Percentiles rank a stretch among this genome's conserved stretches.
Conservation (phyloP, 2,797 vertebrate species). For the Rhinophrynus dorsalis region DNA sequence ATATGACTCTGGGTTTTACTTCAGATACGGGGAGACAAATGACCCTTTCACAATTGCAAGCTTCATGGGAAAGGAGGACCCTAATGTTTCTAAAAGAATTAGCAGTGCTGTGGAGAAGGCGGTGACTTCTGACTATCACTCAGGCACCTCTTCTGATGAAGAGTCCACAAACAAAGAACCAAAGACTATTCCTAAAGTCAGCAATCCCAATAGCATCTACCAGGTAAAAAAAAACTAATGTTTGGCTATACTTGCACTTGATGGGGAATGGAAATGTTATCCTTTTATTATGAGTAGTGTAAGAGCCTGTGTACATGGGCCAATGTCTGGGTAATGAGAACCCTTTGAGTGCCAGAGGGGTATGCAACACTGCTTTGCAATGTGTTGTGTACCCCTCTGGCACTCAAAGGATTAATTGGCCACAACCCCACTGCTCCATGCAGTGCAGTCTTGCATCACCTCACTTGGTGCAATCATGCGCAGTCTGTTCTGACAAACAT, state of each 20-base stretch:
- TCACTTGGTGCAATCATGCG: too few relatives aligned
- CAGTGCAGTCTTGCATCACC: too few relatives aligned
- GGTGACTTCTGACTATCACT: conserved; percentile 70
- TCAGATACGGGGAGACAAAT: conserved; percentile 89
- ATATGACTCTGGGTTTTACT: not conserved
- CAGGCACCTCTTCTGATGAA: conserved; percentile 80
- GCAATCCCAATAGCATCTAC: conserved; percentile 94
- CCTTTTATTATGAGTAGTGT: too few relatives aligned
- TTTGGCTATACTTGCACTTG: not conserved
- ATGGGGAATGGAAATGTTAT: not conserved
- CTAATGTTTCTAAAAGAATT: conserved; percentile 79
- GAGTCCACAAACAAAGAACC: conserved; percentile 69
- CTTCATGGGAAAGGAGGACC: conserved; percentile 64
- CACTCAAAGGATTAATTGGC: too few relatives aligned
- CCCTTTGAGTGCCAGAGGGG: too few relatives aligned
- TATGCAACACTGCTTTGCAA: too few relatives aligned
- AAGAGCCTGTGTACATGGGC: too few relatives aligned
- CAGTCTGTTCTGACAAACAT: too few relatives aligned
- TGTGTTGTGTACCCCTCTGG: too few relatives aligned
- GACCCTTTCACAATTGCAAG: conserved; percentile 80
- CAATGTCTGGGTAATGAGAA: too few relatives aligned
- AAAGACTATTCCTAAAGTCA: conserved; percentile 86
- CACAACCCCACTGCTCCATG: too few relatives aligned
- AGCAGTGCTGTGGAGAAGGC: conserved; percentile 82
- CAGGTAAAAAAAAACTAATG: conserved; percentile 68